Evolutionary conservation across 2,113 vertebrate genomes (phyloP), one percentile per base, ranked within the genome.

Genomic region (Uria lomvia): DNA sequence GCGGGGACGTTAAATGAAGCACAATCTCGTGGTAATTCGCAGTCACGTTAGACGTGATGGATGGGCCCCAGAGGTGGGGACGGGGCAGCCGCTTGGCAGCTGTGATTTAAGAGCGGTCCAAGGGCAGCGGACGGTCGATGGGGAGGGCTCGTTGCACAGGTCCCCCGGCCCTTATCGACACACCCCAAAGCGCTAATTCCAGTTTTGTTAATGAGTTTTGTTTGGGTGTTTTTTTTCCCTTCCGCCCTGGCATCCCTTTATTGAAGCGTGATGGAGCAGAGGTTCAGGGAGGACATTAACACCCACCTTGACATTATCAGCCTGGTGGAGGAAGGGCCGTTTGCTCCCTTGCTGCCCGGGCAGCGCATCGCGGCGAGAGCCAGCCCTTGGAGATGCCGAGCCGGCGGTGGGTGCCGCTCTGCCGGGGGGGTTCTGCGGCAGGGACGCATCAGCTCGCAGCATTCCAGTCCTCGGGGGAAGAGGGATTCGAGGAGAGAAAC

Each of bases 231-330:
- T 19, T 19, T 12, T 77, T 88, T 72, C 6, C 36, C 43, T 66
- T 32, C 73, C 65, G 66, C 88, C 34, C n/a, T 32, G 56, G 20
- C 17, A 36, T 82, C 67, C 45, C 63, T 84, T 77, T 67, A 49
- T 15, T 55, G 80, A 59, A 59, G 63, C n/a, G 18, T 34, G 79
- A 43, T 30, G 72, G 90, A 95, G 93, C 92, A 87, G 93, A 86
- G 90, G 75, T 34, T 91, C 81, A 16, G 45, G 38, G 59, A 65
- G 52, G 85, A 38, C 60, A 34, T 73, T 88, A 76, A 88, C 77
- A 52, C 96, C 94, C 86, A 80, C 53, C 65, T 76, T 50, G 78
- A 70, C 2, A 2, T 86, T 88, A 94, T 34, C 52, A 60, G 32
- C 1, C 2, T 7, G 9, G 52, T n/a, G 52, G 89, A 88, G 72